Evolutionary conservation across 2,888 invertebrate species (phyloP).

Genomic region (Brenthis hecate): DNA sequence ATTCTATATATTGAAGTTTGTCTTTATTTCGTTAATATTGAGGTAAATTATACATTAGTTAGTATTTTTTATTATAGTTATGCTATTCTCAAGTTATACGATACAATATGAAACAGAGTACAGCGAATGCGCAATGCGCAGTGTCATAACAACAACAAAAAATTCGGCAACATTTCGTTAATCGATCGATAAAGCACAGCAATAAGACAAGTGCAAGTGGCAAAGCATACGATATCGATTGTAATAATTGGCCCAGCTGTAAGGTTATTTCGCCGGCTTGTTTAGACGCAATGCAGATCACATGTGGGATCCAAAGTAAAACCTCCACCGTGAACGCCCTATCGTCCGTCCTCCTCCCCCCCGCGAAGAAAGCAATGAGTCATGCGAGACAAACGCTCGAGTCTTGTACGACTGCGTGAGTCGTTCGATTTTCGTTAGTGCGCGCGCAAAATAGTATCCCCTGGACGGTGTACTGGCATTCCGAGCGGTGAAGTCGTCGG

Average conservation of each 20-base stretch:
- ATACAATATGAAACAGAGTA: too few relatives aligned
- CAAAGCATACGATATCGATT: slow-evolving; percentile 62
- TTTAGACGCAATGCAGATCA: slow-evolving; percentile 83
- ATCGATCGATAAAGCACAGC: slow-evolving; percentile 8
- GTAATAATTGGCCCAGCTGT: slow-evolving; percentile 67
- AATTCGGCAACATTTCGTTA: not conserved
- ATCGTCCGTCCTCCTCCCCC: slow-evolving; percentile 49
- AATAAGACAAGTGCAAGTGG: slow-evolving; percentile 10
- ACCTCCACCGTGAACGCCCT: slow-evolving; percentile 71
- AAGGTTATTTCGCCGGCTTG: slow-evolving; percentile 76
- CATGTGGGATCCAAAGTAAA: slow-evolving; percentile 75
- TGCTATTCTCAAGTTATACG: too few relatives aligned
- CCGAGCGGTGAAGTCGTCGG: slow-evolving; percentile 70
- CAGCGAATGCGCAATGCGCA: not conserved
- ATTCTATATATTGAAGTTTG: too few relatives aligned
- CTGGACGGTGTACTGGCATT: slow-evolving; percentile 56
- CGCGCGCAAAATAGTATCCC: slow-evolving; percentile 55
- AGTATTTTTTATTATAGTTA: too few relatives aligned
- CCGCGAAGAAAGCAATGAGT: slow-evolving; percentile 21
- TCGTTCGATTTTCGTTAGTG: slow-evolving; percentile 49
- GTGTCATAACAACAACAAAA: not conserved
- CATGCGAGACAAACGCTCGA: slow-evolving; percentile 45
- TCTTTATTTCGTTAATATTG: too few relatives aligned
- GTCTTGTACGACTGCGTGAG: slow-evolving; percentile 72
- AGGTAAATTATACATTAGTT: too few relatives aligned